Evolutionary conservation across 1,140 invertebrate genomes (phyloP), one percentile per base, ranked within the genome.

Genomic region (Nymphalis io): DNA sequence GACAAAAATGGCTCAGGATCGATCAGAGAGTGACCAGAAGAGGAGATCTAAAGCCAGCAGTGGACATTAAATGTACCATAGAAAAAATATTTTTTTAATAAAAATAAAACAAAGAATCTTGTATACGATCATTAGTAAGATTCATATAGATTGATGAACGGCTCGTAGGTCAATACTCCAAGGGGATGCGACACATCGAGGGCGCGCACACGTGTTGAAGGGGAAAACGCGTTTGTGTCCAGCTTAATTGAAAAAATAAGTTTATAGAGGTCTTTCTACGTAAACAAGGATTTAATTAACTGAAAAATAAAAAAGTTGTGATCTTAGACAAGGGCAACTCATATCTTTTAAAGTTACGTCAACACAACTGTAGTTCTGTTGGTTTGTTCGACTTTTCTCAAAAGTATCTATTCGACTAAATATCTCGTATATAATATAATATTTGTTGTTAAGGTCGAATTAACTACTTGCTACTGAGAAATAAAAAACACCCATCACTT

Each of bases 221-320:
- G 86, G 88, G 84, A 84, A 84, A 82, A 83, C 75, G 79, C 72
- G 76, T 81, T 70, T 75, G 73, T 81, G 86, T 80, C 84, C 76
- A 69, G 73, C 76, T 81, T 87, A 85, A 89, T 88, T 88, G 87
- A 89, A 89, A 87, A 85, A 76, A 78, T 81, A 72, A 79, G 68
- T 70, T 72, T 75, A 60, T 44, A 68, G 61, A 42, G 61, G 27
- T 53, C 70, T 65, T 42, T 67, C 39, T 58, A 48, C 40, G 59
- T 57, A 66, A 71, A 57, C 66, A 67, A 66, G 58, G 63, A 40
- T 60, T 70, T 64, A 46, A 59, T 64, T 64, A 48, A 67, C 42
- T 42, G 57, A 42, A 13, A 1, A 20, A 21, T 51, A 15, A 53
- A 65, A 64, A 65, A 13, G 46, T 46, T 64, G 18, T 53, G 57